phyloP scores from a whole-genome alignment of 2,113 vertebrate species.

The Phasianus colchicus region DNA sequence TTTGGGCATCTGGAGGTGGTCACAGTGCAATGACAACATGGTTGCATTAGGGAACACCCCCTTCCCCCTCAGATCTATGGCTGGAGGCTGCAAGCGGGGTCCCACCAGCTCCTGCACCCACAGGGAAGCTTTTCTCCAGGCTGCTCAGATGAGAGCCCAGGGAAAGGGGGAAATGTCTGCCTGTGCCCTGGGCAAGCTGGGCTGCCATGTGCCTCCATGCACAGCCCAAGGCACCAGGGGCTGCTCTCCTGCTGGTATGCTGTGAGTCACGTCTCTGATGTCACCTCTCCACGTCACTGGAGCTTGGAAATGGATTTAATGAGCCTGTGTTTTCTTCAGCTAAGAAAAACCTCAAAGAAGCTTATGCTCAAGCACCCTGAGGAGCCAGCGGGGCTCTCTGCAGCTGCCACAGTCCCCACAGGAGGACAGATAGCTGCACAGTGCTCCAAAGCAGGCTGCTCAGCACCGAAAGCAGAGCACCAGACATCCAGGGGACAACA shows the following conservation, averaged over 20 bases:
- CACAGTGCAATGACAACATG: fast-evolving
- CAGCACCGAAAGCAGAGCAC: background rate
- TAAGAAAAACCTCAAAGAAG: slow-evolving; percentile 20
- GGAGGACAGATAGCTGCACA: background rate
- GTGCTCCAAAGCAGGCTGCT: background rate
- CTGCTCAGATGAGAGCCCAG: fast-evolving
- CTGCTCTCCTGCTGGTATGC: background rate
- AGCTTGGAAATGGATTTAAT: background rate
- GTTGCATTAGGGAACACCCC: no score
- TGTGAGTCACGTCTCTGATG: slow-evolving; percentile 47
- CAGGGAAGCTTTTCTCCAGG: background rate
- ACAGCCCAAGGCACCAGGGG: background rate
- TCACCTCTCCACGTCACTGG: background rate
- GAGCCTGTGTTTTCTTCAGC: slow-evolving; percentile 47
- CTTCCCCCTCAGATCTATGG: background rate
- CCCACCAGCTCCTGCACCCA: background rate
- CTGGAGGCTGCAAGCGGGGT: background rate
- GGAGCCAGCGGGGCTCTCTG: background rate
- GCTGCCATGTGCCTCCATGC: background rate
- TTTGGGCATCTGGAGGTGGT: background rate
- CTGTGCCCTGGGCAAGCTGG: background rate
- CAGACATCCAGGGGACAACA: background rate
- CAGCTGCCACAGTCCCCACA: background rate
- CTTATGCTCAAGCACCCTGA: background rate
- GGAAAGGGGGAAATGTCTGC: background rate